phyloP scores from a whole-genome alignment of 2,888 invertebrate genomes.

The Hydrotaea diabolus region DNA sequence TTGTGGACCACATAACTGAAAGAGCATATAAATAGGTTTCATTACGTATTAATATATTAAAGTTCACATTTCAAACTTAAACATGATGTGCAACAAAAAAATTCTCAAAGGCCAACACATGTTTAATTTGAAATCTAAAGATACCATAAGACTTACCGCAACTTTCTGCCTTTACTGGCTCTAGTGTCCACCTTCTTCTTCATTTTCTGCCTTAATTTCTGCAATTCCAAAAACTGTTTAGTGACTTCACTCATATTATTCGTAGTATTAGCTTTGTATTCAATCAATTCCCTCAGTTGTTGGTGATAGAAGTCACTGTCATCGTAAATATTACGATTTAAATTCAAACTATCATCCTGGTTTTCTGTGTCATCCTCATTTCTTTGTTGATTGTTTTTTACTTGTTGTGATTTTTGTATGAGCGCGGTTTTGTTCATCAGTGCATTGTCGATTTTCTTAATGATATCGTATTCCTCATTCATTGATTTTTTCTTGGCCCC shows the following conservation, averaged over 20 bases:
- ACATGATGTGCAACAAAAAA: too few relatives aligned
- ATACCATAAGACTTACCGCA: conserved; percentile 82
- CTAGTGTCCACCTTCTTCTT: conserved; percentile 95
- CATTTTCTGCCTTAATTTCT: conserved; percentile 94
- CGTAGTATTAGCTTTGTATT: conserved; percentile 91
- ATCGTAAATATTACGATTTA: conserved; percentile 93
- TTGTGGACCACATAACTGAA: conserved; percentile 88
- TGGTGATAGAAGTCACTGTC: conserved; percentile 99
- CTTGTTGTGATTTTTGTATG: conserved; percentile 83
- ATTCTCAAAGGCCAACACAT: too few relatives aligned
- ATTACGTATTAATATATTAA: too few relatives aligned
- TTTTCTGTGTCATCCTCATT: conserved; percentile 14
- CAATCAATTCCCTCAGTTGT: conserved; percentile 93
- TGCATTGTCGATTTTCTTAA: conserved; percentile 91
- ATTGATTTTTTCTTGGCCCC: conserved; percentile 83
- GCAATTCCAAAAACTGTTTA: conserved; percentile 94
- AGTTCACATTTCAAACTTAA: too few relatives aligned
- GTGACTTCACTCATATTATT: conserved; percentile 93
- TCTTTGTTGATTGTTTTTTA: conserved; percentile 13
- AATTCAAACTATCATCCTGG: conserved; percentile 75
- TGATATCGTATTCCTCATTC: conserved; percentile 81
- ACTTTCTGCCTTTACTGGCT: conserved; percentile 96
- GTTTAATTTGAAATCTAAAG: neutral
- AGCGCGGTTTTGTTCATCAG: conserved; percentile 89
- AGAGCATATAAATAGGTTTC: neutral